phyloP scores from a whole-genome alignment of 2,888 invertebrate species.

The Lasioglossum zephyrum region DNA sequence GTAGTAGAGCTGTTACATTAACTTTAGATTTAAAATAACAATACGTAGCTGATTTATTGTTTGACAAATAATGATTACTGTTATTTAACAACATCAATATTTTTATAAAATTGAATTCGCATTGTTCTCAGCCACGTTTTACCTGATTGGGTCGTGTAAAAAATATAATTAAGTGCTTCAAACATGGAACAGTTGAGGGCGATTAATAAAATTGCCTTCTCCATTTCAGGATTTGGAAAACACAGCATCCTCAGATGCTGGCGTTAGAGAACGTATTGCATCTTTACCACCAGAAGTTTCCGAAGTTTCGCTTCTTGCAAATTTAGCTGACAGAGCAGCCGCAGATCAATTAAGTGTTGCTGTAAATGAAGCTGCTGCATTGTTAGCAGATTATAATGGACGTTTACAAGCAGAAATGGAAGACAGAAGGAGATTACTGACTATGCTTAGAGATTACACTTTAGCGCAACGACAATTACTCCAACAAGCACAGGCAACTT shows the following conservation, averaged over 20 bases:
- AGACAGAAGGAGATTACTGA: constrained; percentile 93
- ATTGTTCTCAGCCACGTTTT: constrained; percentile 9
- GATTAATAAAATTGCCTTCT: constrained; percentile 62
- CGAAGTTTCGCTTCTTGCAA: constrained; percentile 93
- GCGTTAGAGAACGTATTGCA: constrained; percentile 96
- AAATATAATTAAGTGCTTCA: constrained; percentile 15
- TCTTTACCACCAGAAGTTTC: constrained; percentile 97
- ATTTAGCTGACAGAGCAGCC: constrained; percentile 92
- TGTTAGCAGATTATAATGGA: constrained; percentile 95
- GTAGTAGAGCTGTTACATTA: constrained; percentile 14
- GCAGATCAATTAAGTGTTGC: constrained; percentile 91
- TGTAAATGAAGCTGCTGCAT: constrained; percentile 94
- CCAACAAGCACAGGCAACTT: constrained; percentile 93
- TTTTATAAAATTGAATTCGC: background rate
- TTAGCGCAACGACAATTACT: constrained; percentile 94
- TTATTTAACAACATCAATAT: constrained; percentile 21
- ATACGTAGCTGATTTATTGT: constrained; percentile 11
- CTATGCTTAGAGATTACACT: constrained; percentile 95
- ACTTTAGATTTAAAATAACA: constrained; percentile 27
- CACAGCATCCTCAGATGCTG: constrained; percentile 97
- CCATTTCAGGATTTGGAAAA: constrained; percentile 93
- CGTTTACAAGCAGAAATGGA: constrained; percentile 95
- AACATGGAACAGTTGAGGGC: constrained; percentile 40
- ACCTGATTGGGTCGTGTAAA: background rate
- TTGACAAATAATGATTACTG: constrained; percentile 16